These are phyloP conservation scores for Poeciliopsis prolifica DNA, from an alignment of 2,113 vertebrate species.

Conservation along the genomic window DNA sequence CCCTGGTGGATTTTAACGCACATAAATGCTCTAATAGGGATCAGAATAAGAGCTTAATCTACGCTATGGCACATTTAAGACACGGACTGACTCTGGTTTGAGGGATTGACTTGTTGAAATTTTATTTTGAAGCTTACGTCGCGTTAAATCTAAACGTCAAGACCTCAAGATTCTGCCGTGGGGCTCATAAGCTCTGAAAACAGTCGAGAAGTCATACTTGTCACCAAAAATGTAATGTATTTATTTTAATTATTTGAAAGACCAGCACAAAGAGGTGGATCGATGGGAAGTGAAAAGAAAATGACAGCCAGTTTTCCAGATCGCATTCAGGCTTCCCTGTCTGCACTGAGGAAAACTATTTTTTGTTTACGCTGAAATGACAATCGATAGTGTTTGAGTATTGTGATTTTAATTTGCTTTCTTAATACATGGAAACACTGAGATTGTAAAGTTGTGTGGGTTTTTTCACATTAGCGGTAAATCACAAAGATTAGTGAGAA, in stretches of 20 bases:
- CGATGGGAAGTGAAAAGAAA: not conserved
- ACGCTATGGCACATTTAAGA: not conserved
- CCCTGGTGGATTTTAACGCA: conserved; percentile 57
- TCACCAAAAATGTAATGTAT: no score
- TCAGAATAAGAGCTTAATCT: conserved; percentile 31
- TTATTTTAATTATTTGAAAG: not conserved
- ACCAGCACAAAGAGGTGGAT: not conserved
- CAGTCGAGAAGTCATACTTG: no score
- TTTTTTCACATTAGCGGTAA: no score
- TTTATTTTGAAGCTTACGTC: not conserved
- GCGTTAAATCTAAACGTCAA: not conserved
- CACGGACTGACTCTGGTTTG: conserved; percentile 10
- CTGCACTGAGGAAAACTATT: not conserved
- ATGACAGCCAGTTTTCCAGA: no score
- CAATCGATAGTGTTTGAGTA: no score
- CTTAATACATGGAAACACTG: no score
- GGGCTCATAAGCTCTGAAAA: not conserved
- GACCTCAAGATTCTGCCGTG: not conserved
- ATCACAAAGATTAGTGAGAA: no score
- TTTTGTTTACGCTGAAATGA: no score
- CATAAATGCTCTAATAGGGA: conserved; percentile 53
- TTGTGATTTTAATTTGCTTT: no score
- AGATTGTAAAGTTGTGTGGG: no score
- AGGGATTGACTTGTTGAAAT: not conserved
- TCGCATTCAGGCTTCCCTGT: not conserved